Conservation (phyloP, 1,140 invertebrate species). For the Hylaeus volcanicus region DNA sequence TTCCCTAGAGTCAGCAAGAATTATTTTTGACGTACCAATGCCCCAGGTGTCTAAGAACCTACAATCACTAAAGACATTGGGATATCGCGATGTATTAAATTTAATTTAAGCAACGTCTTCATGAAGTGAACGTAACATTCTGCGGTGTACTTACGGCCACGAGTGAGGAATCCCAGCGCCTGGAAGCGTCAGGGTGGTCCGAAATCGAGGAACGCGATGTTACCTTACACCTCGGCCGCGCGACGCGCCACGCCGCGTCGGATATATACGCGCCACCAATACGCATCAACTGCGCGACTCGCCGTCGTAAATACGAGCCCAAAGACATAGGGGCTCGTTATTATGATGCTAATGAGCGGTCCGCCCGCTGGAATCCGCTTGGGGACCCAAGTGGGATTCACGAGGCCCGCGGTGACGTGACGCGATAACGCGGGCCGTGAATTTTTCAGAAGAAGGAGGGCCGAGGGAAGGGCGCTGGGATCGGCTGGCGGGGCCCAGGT, state of each 20-base stretch:
- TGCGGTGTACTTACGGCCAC: background rate
- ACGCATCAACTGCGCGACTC: constrained; percentile 71
- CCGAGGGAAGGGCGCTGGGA: background rate
- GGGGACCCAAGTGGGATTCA: constrained; percentile 30
- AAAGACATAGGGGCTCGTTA: constrained; percentile 74
- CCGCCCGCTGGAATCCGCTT: constrained; percentile 32
- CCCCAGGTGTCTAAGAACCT: too few relatives aligned
- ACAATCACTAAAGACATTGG: too few relatives aligned
- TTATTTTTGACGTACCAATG: too few relatives aligned
- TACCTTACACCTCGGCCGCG: constrained; percentile 68
- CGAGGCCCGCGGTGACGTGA: constrained; percentile 19
- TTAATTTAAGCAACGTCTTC: too few relatives aligned
- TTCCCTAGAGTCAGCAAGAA: too few relatives aligned
- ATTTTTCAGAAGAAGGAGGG: background rate
- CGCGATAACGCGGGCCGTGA: constrained; percentile 20
- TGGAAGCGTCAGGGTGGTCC: constrained; percentile 56
- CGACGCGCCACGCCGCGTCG: constrained; percentile 31
- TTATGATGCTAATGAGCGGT: constrained; percentile 76
- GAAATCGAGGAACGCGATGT: constrained; percentile 63
- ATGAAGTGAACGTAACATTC: too few relatives aligned
- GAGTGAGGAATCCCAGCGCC: constrained; percentile 25
- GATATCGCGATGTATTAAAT: too few relatives aligned
- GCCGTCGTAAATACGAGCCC: constrained; percentile 72
- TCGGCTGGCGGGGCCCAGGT: background rate
- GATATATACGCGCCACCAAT: constrained; percentile 74